phyloP scores from a whole-genome alignment of 1,140 invertebrate species.

The Babylonia areolata region DNA sequence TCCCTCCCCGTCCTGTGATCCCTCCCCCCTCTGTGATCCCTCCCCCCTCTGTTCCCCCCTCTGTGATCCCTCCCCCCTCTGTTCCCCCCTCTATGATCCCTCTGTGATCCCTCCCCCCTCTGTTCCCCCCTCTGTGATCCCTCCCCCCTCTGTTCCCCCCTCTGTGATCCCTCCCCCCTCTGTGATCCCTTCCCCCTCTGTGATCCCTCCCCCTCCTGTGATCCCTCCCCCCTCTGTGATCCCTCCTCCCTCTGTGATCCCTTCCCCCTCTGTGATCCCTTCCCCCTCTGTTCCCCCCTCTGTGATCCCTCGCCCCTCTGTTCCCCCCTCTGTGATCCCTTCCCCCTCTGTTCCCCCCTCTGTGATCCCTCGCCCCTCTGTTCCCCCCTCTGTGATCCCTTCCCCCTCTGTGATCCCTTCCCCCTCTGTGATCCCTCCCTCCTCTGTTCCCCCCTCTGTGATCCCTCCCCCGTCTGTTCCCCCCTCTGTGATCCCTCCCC shows the following conservation, averaged over 20 bases:
- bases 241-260: too few relatives aligned
- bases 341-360: too few relatives aligned
- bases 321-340: background rate
- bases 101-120: background rate
- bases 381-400: background rate
- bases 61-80: background rate
- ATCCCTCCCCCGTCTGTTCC: background rate
- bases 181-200: background rate
- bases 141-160: background rate
- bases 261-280: too few relatives aligned
- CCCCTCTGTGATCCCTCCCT: too few relatives aligned
- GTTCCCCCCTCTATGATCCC: background rate
- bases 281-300: too few relatives aligned
- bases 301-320: background rate
- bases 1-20: background rate
- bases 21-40: background rate
- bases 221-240: too few relatives aligned
- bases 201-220: background rate
- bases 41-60: background rate
- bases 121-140: background rate
- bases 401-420: too few relatives aligned
- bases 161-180: too few relatives aligned
- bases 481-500: too few relatives aligned
- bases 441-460: too few relatives aligned
- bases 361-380: background rate